phyloP scores from a whole-genome alignment of 2,113 vertebrate species.

The Sturnira hondurensis region DNA sequence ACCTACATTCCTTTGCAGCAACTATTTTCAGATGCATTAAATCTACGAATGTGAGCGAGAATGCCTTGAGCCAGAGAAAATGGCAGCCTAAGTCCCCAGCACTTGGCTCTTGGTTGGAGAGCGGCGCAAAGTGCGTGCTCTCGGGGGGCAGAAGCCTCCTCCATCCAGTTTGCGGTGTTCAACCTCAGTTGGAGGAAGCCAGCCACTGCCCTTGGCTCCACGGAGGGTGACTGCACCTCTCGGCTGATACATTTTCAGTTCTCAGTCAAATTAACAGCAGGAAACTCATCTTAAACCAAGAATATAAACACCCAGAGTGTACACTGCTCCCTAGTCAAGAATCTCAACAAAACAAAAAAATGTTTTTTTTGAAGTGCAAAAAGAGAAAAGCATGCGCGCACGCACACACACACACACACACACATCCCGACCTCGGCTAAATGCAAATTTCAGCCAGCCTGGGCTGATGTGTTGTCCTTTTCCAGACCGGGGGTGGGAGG shows the following conservation, averaged over 20 bases:
- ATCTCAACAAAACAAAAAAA: neutral
- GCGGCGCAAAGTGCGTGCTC: accelerated
- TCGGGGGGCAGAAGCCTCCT: neutral
- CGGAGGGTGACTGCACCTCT: neutral
- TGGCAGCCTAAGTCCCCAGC: neutral
- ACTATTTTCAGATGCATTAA: neutral
- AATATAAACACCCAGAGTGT: neutral
- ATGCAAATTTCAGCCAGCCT: neutral
- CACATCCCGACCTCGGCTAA: neutral
- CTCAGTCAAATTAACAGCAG: neutral
- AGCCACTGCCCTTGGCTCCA: accelerated
- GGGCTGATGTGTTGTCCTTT: neutral
- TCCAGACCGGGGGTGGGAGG: neutral
- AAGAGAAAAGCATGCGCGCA: neutral
- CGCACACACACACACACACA: neutral
- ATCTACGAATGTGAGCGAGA: neutral
- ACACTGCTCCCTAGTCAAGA: neutral
- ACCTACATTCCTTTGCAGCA: neutral
- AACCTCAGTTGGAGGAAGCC: neutral
- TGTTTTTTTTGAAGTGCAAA: no score
- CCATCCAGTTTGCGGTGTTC: neutral
- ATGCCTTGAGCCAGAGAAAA: neutral
- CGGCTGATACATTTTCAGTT: neutral
- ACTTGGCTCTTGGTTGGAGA: neutral
- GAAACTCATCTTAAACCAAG: neutral